These are phyloP conservation scores for Laterallus jamaicensis DNA, from an alignment of 2,113 vertebrate species.

Conservation along the genomic window DNA sequence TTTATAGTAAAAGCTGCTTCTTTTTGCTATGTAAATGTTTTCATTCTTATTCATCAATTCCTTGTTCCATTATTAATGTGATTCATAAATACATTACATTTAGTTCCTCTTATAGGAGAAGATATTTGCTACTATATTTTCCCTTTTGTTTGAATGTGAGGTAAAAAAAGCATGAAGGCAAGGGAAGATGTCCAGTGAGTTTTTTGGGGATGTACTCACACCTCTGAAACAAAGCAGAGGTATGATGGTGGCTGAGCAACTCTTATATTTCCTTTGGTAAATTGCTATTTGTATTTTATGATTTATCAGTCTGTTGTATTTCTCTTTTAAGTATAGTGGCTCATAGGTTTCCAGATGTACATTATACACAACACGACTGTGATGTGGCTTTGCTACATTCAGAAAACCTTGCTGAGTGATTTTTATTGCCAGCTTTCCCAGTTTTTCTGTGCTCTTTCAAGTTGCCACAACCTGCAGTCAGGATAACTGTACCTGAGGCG, in stretches of 20 bases:
- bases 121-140: background rate
- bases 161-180: background rate
- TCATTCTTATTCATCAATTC: slow-evolving; percentile 51
- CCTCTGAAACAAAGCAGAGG: background rate
- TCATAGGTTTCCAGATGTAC: background rate
- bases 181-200: background rate
- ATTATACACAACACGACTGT: background rate
- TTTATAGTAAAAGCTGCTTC: slow-evolving; percentile 47
- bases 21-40: slow-evolving; percentile 64
- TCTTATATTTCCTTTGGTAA: background rate
- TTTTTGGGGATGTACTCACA: background rate
- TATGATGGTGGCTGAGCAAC: background rate
- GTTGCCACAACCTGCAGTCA: background rate
- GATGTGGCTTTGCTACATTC: accelerated
- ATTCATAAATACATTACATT: slow-evolving; percentile 49
- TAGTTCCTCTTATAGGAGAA: background rate
- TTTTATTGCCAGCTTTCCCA: background rate
- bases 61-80: slow-evolving; percentile 67
- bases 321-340: background rate
- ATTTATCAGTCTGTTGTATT: background rate
- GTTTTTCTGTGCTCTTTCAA: background rate
- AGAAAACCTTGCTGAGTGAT: background rate
- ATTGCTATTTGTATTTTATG: background rate
- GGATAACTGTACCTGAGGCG: background rate
- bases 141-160: background rate